These are phyloP conservation scores for Brevipalpus yothersi DNA, from an alignment of 1,140 invertebrate species.

Conservation along the genomic window DNA sequence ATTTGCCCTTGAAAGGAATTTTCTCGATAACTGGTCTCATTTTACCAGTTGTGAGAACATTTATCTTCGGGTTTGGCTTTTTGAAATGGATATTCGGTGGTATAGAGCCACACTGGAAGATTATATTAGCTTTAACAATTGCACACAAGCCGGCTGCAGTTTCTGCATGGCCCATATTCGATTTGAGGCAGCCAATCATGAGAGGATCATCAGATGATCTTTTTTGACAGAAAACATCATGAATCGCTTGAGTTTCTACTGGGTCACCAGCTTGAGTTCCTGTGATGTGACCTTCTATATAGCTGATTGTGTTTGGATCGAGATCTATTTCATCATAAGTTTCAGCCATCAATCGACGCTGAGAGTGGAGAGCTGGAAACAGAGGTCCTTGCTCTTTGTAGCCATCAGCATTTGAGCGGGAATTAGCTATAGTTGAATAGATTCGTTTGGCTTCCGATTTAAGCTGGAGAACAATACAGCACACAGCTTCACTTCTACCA, in stretches of 20 bases:
- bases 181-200: conserved; percentile 65
- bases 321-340: conserved; percentile 55
- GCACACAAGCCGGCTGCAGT: conserved; percentile 46
- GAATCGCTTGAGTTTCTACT: conserved; percentile 36
- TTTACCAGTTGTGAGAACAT: conserved; percentile 37
- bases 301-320: conserved; percentile 50
- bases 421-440: conserved; percentile 36
- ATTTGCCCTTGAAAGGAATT: conserved; percentile 41
- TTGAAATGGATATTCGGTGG: conserved; percentile 29
- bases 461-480: conserved; percentile 21
- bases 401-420: conserved; percentile 66
- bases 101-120: conserved; percentile 23
- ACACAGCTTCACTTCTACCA: conserved; percentile 39
- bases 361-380: conserved; percentile 13
- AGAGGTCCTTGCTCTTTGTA: conserved; percentile 59
- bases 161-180: conserved; percentile 77
- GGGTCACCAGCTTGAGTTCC: conserved; percentile 66
- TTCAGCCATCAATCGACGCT: conserved; percentile 25
- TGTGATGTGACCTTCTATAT: conserved; percentile 87
- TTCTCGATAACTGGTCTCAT: conserved; percentile 32
- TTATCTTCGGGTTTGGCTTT: conserved; percentile 26
- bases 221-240: neutral
- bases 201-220: conserved; percentile 46
- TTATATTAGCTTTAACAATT: conserved; percentile 22
- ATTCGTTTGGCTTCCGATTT: conserved; percentile 20